Conservation (phyloP, 2,797 vertebrate genomes). For the Acridotheres tristis region DNA sequence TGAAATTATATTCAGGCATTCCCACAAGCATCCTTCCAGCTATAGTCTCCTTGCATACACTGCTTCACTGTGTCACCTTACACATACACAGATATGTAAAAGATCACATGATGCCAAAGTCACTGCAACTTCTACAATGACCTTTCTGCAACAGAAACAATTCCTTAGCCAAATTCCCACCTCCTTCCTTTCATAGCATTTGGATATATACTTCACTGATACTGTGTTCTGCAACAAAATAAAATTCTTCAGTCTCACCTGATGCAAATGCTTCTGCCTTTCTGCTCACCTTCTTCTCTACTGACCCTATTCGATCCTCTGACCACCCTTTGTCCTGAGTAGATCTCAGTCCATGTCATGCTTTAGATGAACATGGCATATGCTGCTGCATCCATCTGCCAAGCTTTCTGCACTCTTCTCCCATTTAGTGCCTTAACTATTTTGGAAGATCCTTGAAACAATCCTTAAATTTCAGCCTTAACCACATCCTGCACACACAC, state of each 20-base stretch:
- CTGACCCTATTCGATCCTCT: background rate
- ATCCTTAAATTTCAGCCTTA: background rate
- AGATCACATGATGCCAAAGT: constrained; percentile 16
- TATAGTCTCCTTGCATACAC: background rate
- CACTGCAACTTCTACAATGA: background rate
- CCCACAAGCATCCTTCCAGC: background rate
- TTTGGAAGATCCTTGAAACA: background rate
- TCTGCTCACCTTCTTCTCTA: background rate
- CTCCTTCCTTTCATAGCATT: background rate
- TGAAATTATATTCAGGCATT: background rate
- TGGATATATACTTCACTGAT: background rate
- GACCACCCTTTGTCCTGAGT: background rate
- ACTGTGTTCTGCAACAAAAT: background rate
- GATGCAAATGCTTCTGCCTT: background rate
- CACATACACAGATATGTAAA: background rate
- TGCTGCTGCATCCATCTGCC: background rate
- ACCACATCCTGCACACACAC: background rate
- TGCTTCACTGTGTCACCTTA: background rate
- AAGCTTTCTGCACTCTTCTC: background rate
- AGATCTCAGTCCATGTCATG: background rate
- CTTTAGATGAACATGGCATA: background rate
- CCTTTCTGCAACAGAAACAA: background rate
- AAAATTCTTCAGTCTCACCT: background rate
- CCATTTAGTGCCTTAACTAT: background rate
- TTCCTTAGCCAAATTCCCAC: background rate